Base-by-base conservation (phyloP, 1,140 invertebrate species). In the Drosophila kohkoa region DNA sequence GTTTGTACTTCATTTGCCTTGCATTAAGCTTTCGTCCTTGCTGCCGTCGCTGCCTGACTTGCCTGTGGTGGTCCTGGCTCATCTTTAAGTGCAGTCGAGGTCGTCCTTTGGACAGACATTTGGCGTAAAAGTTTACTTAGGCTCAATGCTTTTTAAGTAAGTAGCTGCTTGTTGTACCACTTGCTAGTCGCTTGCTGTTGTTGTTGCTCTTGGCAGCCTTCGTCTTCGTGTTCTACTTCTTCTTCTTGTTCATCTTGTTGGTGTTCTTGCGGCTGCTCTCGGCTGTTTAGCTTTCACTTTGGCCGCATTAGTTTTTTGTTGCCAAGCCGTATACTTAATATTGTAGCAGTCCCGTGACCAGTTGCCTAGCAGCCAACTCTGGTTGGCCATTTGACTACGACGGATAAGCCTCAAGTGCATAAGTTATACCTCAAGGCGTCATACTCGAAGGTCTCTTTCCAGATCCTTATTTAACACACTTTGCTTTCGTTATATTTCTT, bases 61-160 rank as follows among this genome's bases (percentile, higher is more conserved):
- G 15, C 20, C 35, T 65, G 46, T 63, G 46, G 58, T 77, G 46
- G 58, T 77, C 64, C 25, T 65, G 48, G 76, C 79, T 62, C 73
- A 76, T 62, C 73, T 79, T 88, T 88, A 87, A 87, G 82, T 87
- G 82, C 82, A 87, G 80, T 82, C 59, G 67, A 73, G 63, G 69
- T 72, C 74, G 51, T 46, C 68, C 52, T 46, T 62, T 75, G 69
- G 73, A 52, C 67, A 45, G 57, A 54, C 64, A 68, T 59, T 62
- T 67, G 83, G 74, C 83, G 82, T 87, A 82, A 87, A 87, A 87
- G 82, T 87, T 87, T 88, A 87, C 82, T 87, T 87, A 88, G 82
- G 82, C 82, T 88, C 82, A 87, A 87, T 87, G 82, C 83, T 88
- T 87, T 87, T 87, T 88, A 87, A 87, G 82, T 87, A 87, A 86